Evolutionary conservation across 2,113 vertebrate genomes (phyloP).

Genomic region (Lates calcarifer): DNA sequence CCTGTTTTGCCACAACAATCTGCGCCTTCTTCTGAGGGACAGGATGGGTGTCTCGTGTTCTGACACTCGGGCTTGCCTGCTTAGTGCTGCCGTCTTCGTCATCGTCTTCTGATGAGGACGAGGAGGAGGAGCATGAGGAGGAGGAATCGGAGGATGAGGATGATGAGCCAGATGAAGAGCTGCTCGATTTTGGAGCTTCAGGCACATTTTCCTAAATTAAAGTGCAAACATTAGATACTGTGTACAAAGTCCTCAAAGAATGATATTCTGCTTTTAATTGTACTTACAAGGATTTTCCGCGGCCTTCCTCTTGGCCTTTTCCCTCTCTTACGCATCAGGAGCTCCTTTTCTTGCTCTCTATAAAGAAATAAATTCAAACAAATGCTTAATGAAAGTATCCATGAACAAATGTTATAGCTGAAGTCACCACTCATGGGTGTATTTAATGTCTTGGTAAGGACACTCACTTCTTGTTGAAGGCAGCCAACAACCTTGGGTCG

Average conservation of each 20-base stretch:
- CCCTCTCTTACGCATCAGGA: slow-evolving; percentile 90
- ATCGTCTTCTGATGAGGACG: slow-evolving; percentile 89
- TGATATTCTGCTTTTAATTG: rapidly evolving
- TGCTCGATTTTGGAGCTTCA: slow-evolving; percentile 85
- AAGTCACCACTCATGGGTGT: not conserved
- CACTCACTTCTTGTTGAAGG: slow-evolving; percentile 97
- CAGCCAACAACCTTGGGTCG: slow-evolving; percentile 94
- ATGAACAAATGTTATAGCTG: not conserved
- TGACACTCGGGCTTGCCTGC: slow-evolving; percentile 83
- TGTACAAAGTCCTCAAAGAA: rapidly evolving
- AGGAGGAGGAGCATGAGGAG: slow-evolving; percentile 92
- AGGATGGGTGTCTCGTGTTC: slow-evolving; percentile 90
- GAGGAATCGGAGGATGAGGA: slow-evolving; percentile 83
- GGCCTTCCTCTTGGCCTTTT: slow-evolving; percentile 95
- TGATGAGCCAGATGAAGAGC: slow-evolving; percentile 82
- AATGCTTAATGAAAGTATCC: not conserved
- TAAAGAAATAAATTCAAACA: not conserved
- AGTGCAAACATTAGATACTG: not conserved
- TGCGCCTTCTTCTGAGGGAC: slow-evolving; percentile 98
- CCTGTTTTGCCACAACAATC: slow-evolving; percentile 92
- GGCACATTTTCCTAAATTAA: slow-evolving; percentile 86
- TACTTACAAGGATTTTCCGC: slow-evolving; percentile 90
- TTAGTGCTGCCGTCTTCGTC: slow-evolving; percentile 69
- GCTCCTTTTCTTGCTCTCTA: slow-evolving; percentile 96
- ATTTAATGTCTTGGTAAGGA: not conserved